These are phyloP conservation scores for Thryonomys swinderianus DNA, from an alignment of 2,113 vertebrate species.

Conservation along the genomic window DNA sequence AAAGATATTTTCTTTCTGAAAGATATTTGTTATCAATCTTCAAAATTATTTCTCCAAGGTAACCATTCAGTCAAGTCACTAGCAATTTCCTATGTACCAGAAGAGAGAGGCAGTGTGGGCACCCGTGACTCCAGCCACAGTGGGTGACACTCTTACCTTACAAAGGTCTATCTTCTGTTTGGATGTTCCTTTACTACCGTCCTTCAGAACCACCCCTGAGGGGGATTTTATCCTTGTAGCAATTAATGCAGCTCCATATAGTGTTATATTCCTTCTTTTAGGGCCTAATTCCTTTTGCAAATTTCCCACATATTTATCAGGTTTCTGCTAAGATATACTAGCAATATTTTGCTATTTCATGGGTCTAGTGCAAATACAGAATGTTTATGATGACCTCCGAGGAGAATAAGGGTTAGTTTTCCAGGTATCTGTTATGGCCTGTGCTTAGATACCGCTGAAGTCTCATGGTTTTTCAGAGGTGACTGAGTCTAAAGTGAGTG, in stretches of 20 bases:
- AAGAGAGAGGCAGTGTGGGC: not conserved
- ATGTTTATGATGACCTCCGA: not conserved
- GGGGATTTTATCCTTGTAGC: not conserved
- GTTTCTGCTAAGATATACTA: not conserved
- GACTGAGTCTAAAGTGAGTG: too few species aligned
- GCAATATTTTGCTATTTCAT: not conserved
- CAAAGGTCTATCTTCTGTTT: not conserved
- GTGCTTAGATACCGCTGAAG: too few species aligned
- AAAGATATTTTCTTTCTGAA: not conserved
- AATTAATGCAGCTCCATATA: not conserved
- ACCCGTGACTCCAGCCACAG: not conserved
- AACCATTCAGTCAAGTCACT: not conserved
- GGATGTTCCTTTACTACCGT: not conserved
- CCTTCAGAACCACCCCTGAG: not conserved
- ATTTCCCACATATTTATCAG: not conserved
- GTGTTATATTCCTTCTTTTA: not conserved
- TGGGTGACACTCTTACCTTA: too few species aligned
- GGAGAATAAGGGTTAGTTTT: not conserved
- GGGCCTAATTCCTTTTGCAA: not conserved
- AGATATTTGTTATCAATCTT: not conserved
- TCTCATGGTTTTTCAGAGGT: too few species aligned
- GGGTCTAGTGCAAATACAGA: not conserved
- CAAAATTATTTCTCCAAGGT: conserved; percentile 6
- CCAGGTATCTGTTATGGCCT: not conserved
- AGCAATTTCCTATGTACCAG: not conserved